Base-by-base conservation (phyloP, 2,113 vertebrate genomes). In the Xiphorhynchus elegans region DNA sequence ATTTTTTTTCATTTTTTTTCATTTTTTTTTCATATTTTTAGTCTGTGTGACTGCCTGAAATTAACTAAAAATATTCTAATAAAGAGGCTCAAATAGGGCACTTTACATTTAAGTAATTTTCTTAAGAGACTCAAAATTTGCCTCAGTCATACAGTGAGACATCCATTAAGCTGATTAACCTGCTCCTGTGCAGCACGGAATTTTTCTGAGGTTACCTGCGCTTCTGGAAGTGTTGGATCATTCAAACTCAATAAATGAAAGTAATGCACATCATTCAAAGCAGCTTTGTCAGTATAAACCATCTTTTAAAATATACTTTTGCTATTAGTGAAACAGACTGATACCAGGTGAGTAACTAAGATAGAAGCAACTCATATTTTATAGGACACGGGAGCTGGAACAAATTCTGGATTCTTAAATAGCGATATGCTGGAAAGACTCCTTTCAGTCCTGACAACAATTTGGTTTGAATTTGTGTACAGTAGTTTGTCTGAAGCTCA, bases 161-260 rank as follows among this genome's bases (percentile, higher is more conserved):
- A 76, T 44, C 14, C 14, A 52, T 78, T 39, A 76, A 88, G 17
- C 19, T 66, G 37, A 83, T 87, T 73, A 80, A 49, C 29, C 42
- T 93, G 16, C 26, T 39, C 10, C 3, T 76, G 6, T 0, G 0
- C 7, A 83, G 6, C 26, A 50, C 18, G 19, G 42, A 76, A 73
- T 17, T 50, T 24, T 90, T 19, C 58, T 73, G 49, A 69, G 16
- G 3, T 46, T 86, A 55, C 5, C 21, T 66, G 19, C 29, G 12
- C 15, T 86, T 78, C 67, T 80, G 55, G 31, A 83, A 42, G 10
- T 12, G 7, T 26, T 81, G 33, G 28, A 49, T 53, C 28, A 50
- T 81, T 84, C 33, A 74, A 26, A 80, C 17, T 46, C n/a, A 70
- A 29, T 5, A 93, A 59, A 91, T 66, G 23, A 4, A 74, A 18